Conservation (phyloP, 2,797 vertebrate species). For the Hylomyscus alleni region DNA sequence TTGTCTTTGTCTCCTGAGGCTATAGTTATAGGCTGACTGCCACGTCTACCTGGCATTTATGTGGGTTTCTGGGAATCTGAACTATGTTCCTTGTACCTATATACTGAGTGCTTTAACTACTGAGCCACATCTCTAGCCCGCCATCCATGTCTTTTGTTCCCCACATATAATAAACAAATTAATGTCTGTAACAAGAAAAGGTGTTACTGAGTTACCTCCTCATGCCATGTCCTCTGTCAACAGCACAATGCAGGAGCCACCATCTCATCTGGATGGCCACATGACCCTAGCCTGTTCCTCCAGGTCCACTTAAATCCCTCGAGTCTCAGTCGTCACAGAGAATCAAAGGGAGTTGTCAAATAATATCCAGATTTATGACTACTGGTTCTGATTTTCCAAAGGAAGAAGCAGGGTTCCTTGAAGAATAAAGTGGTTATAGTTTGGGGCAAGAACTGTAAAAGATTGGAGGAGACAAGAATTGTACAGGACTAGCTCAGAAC, state of each 20-base stretch:
- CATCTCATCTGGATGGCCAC: neutral
- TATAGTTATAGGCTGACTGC: neutral
- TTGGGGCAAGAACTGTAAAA: constrained; percentile 17
- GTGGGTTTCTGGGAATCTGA: neutral
- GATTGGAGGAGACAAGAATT: neutral
- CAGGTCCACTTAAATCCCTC: neutral
- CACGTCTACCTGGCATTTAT: neutral
- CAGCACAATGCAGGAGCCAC: neutral
- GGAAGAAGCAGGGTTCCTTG: constrained; percentile 9
- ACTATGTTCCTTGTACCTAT: neutral
- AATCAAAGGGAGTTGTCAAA: neutral
- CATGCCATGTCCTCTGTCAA: neutral
- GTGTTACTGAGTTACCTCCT: neutral
- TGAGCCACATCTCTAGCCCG: neutral
- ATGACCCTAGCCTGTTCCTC: neutral
- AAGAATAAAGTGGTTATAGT: constrained; percentile 5
- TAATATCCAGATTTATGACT: constrained; percentile 12
- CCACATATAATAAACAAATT: neutral
- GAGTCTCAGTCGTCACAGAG: neutral
- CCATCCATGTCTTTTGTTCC: neutral
- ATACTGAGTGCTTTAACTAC: neutral
- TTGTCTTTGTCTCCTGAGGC: neutral
- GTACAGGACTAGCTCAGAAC: neutral
- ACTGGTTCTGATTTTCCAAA: neutral
- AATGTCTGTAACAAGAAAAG: neutral